phyloP scores from a whole-genome alignment of 2,113 vertebrate species.

The Triplophysa siluroides region DNA sequence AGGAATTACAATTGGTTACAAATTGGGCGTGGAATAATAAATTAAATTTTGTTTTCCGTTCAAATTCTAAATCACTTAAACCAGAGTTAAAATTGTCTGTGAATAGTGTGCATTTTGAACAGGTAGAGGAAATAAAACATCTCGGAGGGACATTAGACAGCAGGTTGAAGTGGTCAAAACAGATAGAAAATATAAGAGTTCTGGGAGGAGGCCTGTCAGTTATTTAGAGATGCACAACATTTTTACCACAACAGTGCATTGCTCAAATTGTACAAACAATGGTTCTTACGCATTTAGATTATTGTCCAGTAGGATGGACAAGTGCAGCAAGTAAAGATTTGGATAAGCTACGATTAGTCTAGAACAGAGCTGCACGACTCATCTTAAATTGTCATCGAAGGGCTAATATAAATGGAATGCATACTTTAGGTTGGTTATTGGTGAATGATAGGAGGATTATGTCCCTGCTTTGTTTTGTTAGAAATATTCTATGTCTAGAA shows the following conservation, averaged over 20 bases:
- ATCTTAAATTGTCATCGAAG: neutral
- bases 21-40: too few species aligned
- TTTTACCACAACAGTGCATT: neutral
- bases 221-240: neutral
- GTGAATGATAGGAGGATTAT: neutral
- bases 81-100: too few species aligned
- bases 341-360: neutral
- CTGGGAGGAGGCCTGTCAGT: neutral
- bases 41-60: too few species aligned
- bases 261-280: neutral
- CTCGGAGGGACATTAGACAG: neutral
- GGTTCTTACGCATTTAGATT: too few species aligned
- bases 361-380: neutral
- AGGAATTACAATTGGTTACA: too few species aligned
- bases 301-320: too few species aligned
- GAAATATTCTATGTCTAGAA: neutral
- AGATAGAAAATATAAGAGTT: neutral
- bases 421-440: neutral
- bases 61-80: too few species aligned
- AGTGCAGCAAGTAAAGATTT: neutral
- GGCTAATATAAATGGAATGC: neutral
- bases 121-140: neutral
- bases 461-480: too few species aligned
- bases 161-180: neutral
- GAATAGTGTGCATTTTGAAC: too few species aligned